Evolutionary conservation across 1,140 invertebrate species (phyloP).

Genomic region (Eumeta japonica): DNA sequence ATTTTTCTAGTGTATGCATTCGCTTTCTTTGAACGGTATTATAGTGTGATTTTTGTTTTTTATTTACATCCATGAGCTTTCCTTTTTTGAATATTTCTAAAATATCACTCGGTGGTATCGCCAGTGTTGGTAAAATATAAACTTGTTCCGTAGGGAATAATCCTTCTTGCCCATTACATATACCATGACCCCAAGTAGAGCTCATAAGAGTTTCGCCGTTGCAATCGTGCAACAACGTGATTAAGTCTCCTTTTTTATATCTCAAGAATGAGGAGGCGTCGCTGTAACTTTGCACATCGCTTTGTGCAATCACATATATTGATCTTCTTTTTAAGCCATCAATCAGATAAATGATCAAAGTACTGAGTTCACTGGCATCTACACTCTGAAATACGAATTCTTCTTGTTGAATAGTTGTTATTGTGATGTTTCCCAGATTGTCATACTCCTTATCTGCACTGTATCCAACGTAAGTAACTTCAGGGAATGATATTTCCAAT

Average conservation of each 20-base stretch:
- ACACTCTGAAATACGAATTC: constrained; percentile 88
- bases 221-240: constrained; percentile 73
- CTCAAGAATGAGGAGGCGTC: constrained; percentile 61
- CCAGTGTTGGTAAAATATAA: constrained; percentile 82
- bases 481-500: constrained; percentile 82
- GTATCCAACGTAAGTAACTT: constrained; percentile 75
- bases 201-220: constrained; percentile 74
- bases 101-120: constrained; percentile 66
- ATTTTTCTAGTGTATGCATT: constrained; percentile 79
- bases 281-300: constrained; percentile 63
- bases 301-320: constrained; percentile 75
- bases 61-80: constrained; percentile 41
- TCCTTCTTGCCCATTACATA: constrained; percentile 69
- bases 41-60: constrained; percentile 45
- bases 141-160: constrained; percentile 86
- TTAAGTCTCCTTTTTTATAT: constrained; percentile 80
- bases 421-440: constrained; percentile 66
- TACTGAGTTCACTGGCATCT: constrained; percentile 83
- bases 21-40: constrained; percentile 63
- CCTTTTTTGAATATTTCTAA: constrained; percentile 62
- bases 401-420: constrained; percentile 82
- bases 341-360: constrained; percentile 81
- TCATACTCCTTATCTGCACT: constrained; percentile 53
- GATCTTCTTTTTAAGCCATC: constrained; percentile 85
- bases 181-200: constrained; percentile 73